Base-by-base conservation (phyloP, 1,140 invertebrate genomes). In the Brachionus calyciflorus region DNA sequence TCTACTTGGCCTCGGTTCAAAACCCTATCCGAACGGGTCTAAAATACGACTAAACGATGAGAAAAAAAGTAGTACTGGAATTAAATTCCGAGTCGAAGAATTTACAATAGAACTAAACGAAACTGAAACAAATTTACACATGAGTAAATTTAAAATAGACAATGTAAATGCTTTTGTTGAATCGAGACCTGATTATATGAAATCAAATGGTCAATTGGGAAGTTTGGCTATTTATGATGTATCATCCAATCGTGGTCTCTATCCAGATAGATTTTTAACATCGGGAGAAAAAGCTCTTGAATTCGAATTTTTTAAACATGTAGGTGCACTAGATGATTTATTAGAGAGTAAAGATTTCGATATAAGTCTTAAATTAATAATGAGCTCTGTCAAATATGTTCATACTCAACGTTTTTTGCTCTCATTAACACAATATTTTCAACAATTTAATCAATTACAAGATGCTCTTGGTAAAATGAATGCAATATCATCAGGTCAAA, bases 391-490 rank as follows among this genome's bases (percentile, higher is more conserved):
- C 0, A 89, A 91, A 79, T 98, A 96, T 84, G 90, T 96, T 41
- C 94, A 98, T 82, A 97, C 95, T 0, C 93, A 96, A 81, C 87
- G 94, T 60, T 98, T 97, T 86, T 88, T 94, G 33, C 88, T 89
- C 0, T 93, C 96, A 82, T 85, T 96, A 17, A 89, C 93, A 78
- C 84, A 88, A 9, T 96, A 96, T 83, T 91, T 93, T 63, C 87
- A 90, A 26, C 90, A 96, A 80, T 94, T 97, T 81, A 88, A 91
- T 12, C 90, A 93, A 80, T 83, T 95, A 3, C 90, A 93, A 80
- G 89, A 90, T 73, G 87, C 91, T 41, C 87, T 91, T 82, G 85
- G 86, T 1, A 87, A 88, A 69, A 83, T 89, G 68, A 80, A 83
- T 69, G 83, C 84, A 46, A 83, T 83, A 9, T 83, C 83, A 40